A percentile compares a stretch with the other conserved stretches of the same genome.
phyloP scores from a whole-genome alignment of 2,888 invertebrate species.

The Neria commutata region DNA sequence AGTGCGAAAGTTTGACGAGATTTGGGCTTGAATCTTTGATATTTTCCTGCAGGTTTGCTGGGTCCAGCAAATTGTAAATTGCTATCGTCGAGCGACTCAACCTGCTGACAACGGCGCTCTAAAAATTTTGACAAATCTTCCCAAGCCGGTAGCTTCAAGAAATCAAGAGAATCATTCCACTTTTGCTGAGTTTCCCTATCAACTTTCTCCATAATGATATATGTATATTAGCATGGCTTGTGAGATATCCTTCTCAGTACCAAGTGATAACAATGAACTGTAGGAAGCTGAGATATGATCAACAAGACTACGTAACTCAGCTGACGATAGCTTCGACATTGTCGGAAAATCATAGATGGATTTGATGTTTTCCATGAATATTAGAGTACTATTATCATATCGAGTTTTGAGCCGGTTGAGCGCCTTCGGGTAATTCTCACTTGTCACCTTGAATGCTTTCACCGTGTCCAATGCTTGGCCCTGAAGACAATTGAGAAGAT shows the following conservation, averaged over 20 bases:
- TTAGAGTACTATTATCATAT: too few relatives aligned
- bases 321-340: too few relatives aligned
- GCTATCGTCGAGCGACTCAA: not conserved
- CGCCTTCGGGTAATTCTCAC: too few relatives aligned
- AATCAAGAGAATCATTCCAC: conserved; percentile 9
- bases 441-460: too few relatives aligned
- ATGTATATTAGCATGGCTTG: conserved; percentile 10
- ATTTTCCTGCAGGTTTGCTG: not conserved
- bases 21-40: not conserved
- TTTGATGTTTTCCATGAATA: too few relatives aligned
- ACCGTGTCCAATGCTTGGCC: too few relatives aligned
- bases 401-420: too few relatives aligned
- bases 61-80: not conserved
- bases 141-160: conserved; percentile 3
- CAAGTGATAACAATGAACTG: conserved; percentile 13
- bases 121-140: not conserved
- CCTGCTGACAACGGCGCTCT: conserved; percentile 8
- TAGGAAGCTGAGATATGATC: conserved; percentile 5
- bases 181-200: conserved; percentile 1
- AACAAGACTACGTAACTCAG: not conserved
- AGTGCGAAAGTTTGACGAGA: too few relatives aligned
- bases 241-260: not conserved
- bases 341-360: too few relatives aligned
- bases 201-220: too few relatives aligned
- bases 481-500: too few relatives aligned